Base-by-base conservation (phyloP, 37 sponge, comb jelly and placozoan genomes). In the Chondrilla cf. caribensis region DNA sequence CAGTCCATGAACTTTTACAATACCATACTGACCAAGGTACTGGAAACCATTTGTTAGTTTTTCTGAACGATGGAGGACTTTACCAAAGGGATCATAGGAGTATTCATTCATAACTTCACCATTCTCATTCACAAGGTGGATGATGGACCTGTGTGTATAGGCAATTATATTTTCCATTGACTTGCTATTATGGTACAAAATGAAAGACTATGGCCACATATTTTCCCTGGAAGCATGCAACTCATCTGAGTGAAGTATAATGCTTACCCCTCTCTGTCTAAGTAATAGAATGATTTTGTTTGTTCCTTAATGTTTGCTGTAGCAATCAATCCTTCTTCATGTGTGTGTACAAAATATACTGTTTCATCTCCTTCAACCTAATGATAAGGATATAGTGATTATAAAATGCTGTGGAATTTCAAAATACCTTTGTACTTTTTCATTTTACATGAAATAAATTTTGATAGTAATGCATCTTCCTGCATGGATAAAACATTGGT, bases 61-160 rank as follows among this genome's bases (percentile, higher is more conserved):
- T 38, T 84, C 77, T 19, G 77, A 76, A 22, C 32, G 39, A 36
- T 25, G 38, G 25, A 39, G 4, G 38, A 75, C 66, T 38, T 37
- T 55, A 2, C 84, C 84, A 75, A 84, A 84, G 39, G 84, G 84
- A 33, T 84, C 84, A 76, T 84, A 84, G 18, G 57, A 11, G 40
- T 84, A 84, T 17, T 76, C 29, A 43, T 84, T 84, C 28, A 28
- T 51, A 2, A 59, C 44, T 36, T 68, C 37, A 1, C 25, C 47
- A 58, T 32, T 67, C 22, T 37, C 43, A 24, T 76, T 31, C 77
- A 84, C 26, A 11, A 84, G 21, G 24, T 35, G 18, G 14, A 76
- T 25, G 11, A 84, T 62, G 14, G 84, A 84, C 28, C 84, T 84
- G 37, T 26, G 24, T 55, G 57, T 11, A 19, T 11, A 55, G 17